These are phyloP conservation scores for Cathartes aura DNA, from an alignment of 2,113 vertebrate species.

Conservation along the genomic window DNA sequence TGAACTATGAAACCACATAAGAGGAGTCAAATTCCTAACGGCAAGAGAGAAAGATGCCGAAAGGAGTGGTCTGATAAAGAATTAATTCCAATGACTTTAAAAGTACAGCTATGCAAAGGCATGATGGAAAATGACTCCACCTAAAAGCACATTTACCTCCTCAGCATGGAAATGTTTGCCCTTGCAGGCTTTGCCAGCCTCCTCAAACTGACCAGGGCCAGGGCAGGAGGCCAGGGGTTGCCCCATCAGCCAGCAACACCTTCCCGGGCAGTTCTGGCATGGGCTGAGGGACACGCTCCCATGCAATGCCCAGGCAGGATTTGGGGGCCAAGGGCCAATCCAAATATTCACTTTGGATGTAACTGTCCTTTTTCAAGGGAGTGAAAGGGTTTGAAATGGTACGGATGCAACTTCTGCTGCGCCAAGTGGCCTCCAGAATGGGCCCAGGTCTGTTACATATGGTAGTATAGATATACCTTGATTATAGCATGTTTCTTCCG, in stretches of 20 bases:
- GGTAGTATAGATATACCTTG: too few species aligned
- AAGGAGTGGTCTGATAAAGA: not conserved
- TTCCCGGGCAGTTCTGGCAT: fast-evolving
- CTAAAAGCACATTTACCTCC: fast-evolving
- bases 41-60: not conserved
- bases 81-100: not conserved
- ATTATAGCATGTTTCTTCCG: not conserved
- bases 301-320: fast-evolving
- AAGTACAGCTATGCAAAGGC: not conserved
- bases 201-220: not conserved
- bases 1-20: not conserved
- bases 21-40: not conserved
- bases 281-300: not conserved
- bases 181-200: not conserved
- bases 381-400: not conserved
- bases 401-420: not conserved
- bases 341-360: not conserved
- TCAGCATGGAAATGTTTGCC: not conserved
- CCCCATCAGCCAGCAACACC: not conserved
- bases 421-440: not conserved
- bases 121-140: not conserved
- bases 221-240: not conserved
- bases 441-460: not conserved
- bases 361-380: not conserved
- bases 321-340: not conserved